Conservation (phyloP, 2,888 invertebrate genomes). For the Gortyna flavago region DNA sequence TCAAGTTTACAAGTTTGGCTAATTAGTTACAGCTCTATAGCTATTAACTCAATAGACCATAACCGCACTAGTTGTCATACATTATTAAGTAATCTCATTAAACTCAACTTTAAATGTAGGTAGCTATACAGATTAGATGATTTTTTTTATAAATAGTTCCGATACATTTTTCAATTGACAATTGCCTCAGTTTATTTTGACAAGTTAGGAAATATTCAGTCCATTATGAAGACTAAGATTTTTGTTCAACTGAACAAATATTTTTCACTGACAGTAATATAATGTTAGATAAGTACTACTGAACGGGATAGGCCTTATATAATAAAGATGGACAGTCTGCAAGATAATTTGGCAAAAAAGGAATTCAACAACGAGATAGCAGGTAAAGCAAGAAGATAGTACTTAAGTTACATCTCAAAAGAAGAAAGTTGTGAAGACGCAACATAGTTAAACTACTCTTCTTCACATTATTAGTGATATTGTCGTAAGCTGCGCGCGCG, state of each 20-base stretch:
- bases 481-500: constrained; percentile 37
- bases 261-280: neutral
- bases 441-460: constrained; percentile 40
- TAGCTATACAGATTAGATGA: neutral
- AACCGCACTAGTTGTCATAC: neutral
- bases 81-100: neutral
- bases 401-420: neutral
- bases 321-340: neutral
- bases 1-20: constrained; percentile 6
- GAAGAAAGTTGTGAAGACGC: neutral
- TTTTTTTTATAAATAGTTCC: neutral
- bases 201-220: no score
- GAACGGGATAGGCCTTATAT: neutral
- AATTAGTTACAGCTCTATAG: neutral
- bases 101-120: neutral
- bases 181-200: neutral
- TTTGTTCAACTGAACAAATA: neutral
- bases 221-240: no score
- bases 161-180: neutral
- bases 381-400: no score
- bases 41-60: neutral
- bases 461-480: neutral
- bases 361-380: neutral
- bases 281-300: neutral
- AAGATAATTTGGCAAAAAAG: neutral